Conservation (phyloP, 2,113 vertebrate genomes). For the Bubo blakistoni region DNA sequence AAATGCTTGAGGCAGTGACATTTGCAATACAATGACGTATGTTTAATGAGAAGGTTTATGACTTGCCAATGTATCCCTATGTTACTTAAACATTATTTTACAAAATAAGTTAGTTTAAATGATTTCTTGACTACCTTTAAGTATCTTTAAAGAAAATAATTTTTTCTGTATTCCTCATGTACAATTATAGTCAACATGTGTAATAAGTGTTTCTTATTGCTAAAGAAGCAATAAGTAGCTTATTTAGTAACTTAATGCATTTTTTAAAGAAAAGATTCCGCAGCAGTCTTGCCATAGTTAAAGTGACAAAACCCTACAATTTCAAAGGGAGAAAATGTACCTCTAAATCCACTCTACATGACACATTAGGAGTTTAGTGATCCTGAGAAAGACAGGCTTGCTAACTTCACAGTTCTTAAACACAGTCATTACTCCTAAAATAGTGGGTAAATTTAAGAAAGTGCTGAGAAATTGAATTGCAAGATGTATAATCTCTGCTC, state of each 20-base stretch:
- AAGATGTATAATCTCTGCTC: background rate
- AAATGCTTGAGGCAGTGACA: constrained; percentile 39
- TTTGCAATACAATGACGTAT: constrained; percentile 35
- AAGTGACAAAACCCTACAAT: background rate
- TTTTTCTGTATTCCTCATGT: background rate
- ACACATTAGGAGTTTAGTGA: background rate
- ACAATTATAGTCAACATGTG: background rate
- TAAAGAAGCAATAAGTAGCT: background rate
- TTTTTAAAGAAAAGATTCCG: background rate
- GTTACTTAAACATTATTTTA: constrained; percentile 24
- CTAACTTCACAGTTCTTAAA: background rate
- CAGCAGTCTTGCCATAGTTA: background rate
- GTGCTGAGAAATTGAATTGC: background rate
- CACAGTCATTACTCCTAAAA: background rate
- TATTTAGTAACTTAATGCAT: background rate
- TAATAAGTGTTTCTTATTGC: background rate
- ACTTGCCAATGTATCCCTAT: background rate
- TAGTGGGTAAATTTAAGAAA: background rate
- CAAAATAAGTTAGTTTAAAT: constrained; percentile 38
- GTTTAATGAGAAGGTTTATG: constrained; percentile 51
- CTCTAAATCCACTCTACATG: background rate
- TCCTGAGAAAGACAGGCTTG: background rate
- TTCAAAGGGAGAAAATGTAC: background rate
- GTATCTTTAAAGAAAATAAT: background rate
- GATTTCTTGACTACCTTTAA: constrained; percentile 46